Evolutionary conservation across 1,140 invertebrate species (phyloP).

Genomic region (Bradynema listronoti): DNA sequence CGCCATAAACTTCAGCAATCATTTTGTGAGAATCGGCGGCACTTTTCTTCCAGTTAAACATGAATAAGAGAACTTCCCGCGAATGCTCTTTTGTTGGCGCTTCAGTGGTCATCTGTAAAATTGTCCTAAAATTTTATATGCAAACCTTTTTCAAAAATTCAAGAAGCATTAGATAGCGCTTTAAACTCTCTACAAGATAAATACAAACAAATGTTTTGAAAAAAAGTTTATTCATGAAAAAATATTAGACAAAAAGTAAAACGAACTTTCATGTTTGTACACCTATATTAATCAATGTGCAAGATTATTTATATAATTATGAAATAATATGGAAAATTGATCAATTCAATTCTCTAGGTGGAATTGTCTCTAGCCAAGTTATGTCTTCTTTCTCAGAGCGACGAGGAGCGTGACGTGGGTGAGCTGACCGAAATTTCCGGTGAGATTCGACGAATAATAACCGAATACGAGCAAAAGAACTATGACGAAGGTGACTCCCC

Average conservation of each 20-base stretch:
- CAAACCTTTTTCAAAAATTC: no score
- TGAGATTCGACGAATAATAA: constrained; percentile 15
- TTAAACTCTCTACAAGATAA: neutral
- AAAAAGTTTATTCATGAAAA: constrained; percentile 30
- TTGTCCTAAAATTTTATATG: no score
- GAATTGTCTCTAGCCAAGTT: constrained; percentile 23
- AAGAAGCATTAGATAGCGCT: neutral
- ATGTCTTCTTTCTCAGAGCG: constrained; percentile 28
- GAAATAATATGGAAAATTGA: no score
- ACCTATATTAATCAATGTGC: neutral
- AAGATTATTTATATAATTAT: no score
- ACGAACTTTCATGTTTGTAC: neutral
- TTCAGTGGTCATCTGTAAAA: no score
- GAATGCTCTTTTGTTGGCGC: no score
- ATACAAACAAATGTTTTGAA: constrained; percentile 9
- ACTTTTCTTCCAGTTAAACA: no score
- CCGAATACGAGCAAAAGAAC: no score
- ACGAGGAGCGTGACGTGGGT: constrained; percentile 15
- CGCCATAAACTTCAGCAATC: no score
- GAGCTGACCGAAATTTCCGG: constrained; percentile 25
- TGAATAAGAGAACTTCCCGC: no score
- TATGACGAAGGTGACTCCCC: no score
- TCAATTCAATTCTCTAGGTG: constrained; percentile 17
- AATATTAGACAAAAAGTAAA: constrained; percentile 24
- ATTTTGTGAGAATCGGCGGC: no score